Base-by-base conservation (phyloP, 2,113 vertebrate species). In the Nanorana parkeri region DNA sequence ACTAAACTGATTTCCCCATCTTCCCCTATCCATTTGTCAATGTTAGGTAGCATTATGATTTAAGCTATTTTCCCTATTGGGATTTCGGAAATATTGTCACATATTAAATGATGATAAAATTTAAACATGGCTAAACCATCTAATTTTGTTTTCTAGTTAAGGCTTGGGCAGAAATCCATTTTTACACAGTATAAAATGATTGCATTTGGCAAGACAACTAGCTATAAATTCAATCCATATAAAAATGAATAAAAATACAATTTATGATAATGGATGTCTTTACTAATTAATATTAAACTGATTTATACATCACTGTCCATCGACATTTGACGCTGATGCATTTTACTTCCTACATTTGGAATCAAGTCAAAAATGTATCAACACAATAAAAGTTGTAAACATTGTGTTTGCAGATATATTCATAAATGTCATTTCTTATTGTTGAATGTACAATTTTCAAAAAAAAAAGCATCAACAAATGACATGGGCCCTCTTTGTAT, bases 261-360 rank as follows among this genome's bases (percentile, higher is more conserved):
- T 66, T 21, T 66, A 66, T 66, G 23, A 32, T 66, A 66, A 66
- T 66, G 26, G 26, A 66, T 66, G 64, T 19, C 24, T 29, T 66
- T 28, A 15, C 64, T 66, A 66, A 66, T 66, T 66, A 66, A 29
- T 26, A 60, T 60, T 60, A 60, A 60, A 60, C 58, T 60, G 58
- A 60, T 60, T 60, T 60, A 60, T 60, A n/a, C n/a, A 60, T 60
- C 58, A 23, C 4, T 60, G 58, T 60, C 20, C 58, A 21, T n/a
- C 23, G 58, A 60, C 13, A 47, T 47, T 47, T 47, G 41, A 47
- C 58, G 10, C n/a, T 60, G 58, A 60, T 21, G 10, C 55, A 66
- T 66, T 66, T 32, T 66, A 29, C 11, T 66, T 66, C 64, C 28
- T 32, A 8, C 28, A 32, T 66, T 32, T 66, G 64, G 64, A 66